These are phyloP conservation scores for Pristionchus exspectatus DNA, from an alignment of 2,888 invertebrate genomes.

Conservation along the genomic window DNA sequence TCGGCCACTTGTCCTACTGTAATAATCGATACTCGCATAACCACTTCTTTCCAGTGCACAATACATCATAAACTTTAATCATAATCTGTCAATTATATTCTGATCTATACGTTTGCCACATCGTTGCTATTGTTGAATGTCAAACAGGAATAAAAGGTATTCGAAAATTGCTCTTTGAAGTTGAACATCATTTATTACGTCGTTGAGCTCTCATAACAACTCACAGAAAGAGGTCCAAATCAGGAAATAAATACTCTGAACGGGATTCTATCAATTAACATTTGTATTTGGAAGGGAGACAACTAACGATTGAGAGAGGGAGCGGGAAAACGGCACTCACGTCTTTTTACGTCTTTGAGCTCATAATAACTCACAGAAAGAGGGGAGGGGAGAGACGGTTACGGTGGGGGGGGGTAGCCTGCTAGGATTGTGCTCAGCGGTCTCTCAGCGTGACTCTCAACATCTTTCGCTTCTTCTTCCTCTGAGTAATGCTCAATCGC, in stretches of 20 bases:
- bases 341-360: too few species aligned
- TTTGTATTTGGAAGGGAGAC: background rate
- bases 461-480: too few species aligned
- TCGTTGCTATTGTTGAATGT: slow-evolving; percentile 17
- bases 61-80: slow-evolving; percentile 34
- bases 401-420: too few species aligned
- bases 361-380: too few species aligned
- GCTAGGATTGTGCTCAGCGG: too few species aligned
- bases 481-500: too few species aligned
- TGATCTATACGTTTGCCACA: background rate
- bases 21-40: slow-evolving; percentile 41
- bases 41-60: slow-evolving; percentile 33
- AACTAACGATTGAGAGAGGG: background rate
- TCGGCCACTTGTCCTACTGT: background rate
- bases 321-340: background rate
- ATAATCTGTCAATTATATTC: slow-evolving; percentile 7
- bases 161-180: background rate
- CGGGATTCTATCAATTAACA: background rate
- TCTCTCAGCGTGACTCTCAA: too few species aligned
- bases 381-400: too few species aligned
- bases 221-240: background rate
- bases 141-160: background rate
- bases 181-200: background rate
- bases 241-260: background rate
- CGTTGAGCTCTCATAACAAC: background rate